These are phyloP conservation scores for Agelaius tricolor DNA, from an alignment of 2,113 vertebrate species.

Conservation along the genomic window DNA sequence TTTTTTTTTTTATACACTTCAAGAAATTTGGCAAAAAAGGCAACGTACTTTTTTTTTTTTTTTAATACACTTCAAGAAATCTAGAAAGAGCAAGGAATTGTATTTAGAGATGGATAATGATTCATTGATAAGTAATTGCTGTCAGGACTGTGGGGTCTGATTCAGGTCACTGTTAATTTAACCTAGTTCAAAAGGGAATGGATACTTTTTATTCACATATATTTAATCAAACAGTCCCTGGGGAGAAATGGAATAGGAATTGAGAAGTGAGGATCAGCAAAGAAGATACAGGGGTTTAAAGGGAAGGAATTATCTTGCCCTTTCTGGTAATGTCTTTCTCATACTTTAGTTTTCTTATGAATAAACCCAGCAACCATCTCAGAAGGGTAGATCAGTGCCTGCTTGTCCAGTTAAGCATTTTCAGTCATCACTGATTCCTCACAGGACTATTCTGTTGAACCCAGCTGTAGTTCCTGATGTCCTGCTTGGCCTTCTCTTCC, in stretches of 20 bases:
- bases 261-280: not conserved
- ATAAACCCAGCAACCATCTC: not conserved
- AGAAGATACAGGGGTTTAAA: not conserved
- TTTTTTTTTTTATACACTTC: not conserved
- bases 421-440: not conserved
- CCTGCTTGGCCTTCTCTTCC: not conserved
- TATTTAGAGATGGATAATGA: slow-evolving; percentile 32
- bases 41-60: not conserved
- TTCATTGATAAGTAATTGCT: slow-evolving; percentile 46
- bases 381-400: not conserved
- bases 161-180: slow-evolving; percentile 58
- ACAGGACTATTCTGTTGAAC: not conserved
- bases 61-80: not conserved
- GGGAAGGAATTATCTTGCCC: not conserved
- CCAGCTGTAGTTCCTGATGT: not conserved
- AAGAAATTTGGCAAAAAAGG: not conserved
- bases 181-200: not conserved
- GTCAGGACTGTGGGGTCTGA: not conserved
- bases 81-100: not conserved
- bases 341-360: not conserved
- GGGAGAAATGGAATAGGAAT: not conserved
- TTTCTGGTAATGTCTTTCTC: not conserved
- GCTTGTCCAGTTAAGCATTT: not conserved
- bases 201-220: slow-evolving; percentile 1
- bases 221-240: slow-evolving; percentile 26